Evolutionary conservation across 2,113 vertebrate genomes (phyloP).

Genomic region (Empidonax traillii): DNA sequence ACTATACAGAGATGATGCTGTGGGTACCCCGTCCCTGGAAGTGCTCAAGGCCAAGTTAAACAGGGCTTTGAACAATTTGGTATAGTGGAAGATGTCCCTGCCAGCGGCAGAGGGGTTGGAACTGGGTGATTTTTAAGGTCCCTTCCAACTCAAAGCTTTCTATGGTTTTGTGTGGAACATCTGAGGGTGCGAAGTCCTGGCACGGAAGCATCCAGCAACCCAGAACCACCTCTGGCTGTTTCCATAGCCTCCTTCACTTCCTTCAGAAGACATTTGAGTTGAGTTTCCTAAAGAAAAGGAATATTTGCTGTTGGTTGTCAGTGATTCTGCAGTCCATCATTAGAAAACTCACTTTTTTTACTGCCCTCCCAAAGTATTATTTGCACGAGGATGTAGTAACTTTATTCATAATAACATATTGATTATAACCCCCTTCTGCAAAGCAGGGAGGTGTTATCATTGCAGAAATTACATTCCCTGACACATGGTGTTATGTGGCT

Average conservation of each 20-base stretch:
- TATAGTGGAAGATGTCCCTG: background rate
- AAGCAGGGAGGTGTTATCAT: background rate
- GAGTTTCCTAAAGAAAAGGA: background rate
- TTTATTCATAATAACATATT: background rate
- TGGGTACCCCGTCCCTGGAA: background rate
- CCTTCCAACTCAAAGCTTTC: background rate
- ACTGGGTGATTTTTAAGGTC: background rate
- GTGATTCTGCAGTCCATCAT: background rate
- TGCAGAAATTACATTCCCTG: background rate
- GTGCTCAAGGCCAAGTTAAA: background rate
- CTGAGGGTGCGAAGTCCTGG: no score
- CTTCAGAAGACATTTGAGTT: background rate
- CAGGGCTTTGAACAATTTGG: background rate
- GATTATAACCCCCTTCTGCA: background rate
- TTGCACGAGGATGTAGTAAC: background rate
- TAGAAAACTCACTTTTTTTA: background rate
- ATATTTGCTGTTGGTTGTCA: background rate
- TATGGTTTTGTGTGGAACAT: background rate
- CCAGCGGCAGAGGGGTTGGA: background rate
- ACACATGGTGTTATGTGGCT: accelerated
- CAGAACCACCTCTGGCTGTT: background rate
- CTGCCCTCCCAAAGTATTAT: background rate
- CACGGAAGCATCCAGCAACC: background rate
- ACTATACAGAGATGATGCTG: background rate
- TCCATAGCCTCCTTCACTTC: background rate